phyloP scores from a whole-genome alignment of 37 sponge, comb jelly and placozoan species.

The Spongilla lacustris region DNA sequence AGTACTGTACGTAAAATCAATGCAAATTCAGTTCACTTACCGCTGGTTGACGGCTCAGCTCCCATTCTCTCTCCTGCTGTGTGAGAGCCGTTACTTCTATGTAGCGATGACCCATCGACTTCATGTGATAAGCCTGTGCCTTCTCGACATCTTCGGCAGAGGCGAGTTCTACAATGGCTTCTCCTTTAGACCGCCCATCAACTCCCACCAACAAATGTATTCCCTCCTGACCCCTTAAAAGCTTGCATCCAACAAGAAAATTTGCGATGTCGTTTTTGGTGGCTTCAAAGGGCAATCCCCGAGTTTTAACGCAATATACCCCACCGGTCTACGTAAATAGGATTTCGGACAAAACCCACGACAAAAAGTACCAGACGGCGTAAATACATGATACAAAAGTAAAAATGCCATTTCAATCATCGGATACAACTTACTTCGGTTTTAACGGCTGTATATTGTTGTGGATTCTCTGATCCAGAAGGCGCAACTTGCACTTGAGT shows the following conservation, averaged over 20 bases:
- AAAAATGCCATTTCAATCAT: not conserved
- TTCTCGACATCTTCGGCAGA: constrained; percentile 47
- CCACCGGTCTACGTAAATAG: not conserved
- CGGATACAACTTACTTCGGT: not conserved
- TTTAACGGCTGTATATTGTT: not conserved
- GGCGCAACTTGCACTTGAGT: not conserved
- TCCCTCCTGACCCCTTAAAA: constrained; percentile 51
- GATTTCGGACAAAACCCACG: not conserved
- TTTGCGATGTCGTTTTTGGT: constrained; percentile 55
- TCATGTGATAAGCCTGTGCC: constrained; percentile 44
- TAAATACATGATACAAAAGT: not conserved
- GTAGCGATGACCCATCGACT: constrained; percentile 65
- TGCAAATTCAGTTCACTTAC: not conserved
- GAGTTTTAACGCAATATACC: constrained; percentile 41
- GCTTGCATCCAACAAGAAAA: constrained; percentile 59
- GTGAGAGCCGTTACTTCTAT: constrained; percentile 51
- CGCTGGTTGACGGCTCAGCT: constrained; percentile 24
- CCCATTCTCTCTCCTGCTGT: constrained; percentile 51
- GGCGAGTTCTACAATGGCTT: constrained; percentile 56
- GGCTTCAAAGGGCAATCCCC: constrained; percentile 77
- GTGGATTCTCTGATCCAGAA: not conserved
- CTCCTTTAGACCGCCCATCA: constrained; percentile 72
- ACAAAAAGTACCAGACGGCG: not conserved
- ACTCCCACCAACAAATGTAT: constrained; percentile 48
- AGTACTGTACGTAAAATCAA: too few relatives aligned